phyloP scores from a whole-genome alignment of 2,888 invertebrate genomes.

The Suillia variegata region DNA sequence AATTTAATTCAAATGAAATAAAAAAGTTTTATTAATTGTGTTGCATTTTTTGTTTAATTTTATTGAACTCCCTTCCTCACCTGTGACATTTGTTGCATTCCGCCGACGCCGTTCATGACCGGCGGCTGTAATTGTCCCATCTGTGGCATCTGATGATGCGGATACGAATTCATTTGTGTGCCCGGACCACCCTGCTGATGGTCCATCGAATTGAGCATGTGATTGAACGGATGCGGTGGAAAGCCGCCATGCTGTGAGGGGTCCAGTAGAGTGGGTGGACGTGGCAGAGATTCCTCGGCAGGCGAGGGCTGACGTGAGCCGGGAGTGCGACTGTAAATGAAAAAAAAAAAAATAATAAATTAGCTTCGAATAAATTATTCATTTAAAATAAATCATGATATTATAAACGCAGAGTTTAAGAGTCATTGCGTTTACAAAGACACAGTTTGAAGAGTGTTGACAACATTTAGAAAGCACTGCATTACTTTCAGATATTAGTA shows the following conservation, averaged over 20 bases:
- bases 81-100: slow-evolving; percentile 61
- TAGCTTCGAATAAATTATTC: neutral
- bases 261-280: slow-evolving; percentile 62
- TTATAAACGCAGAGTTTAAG: neutral
- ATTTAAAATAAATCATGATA: neutral
- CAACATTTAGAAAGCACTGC: no score
- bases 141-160: slow-evolving; percentile 59
- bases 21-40: neutral
- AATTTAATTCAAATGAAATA: neutral
- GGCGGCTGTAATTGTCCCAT: slow-evolving; percentile 61
- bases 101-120: slow-evolving; percentile 60
- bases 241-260: slow-evolving; percentile 53
- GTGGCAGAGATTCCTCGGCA: slow-evolving; percentile 70
- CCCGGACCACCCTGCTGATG: slow-evolving; percentile 49
- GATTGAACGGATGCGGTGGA: slow-evolving; percentile 63
- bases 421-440: neutral
- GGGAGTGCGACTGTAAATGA: slow-evolving; percentile 74
- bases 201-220: slow-evolving; percentile 61
- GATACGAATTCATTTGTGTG: slow-evolving; percentile 53
- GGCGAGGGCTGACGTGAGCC: slow-evolving; percentile 92
- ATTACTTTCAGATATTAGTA: no score
- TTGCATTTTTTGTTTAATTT: neutral
- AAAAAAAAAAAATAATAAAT: neutral
- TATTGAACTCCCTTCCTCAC: slow-evolving; percentile 32
- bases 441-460: no score